Base-by-base conservation (phyloP, 37 sponge, comb jelly and placozoan genomes). In the Agelas oroides region DNA sequence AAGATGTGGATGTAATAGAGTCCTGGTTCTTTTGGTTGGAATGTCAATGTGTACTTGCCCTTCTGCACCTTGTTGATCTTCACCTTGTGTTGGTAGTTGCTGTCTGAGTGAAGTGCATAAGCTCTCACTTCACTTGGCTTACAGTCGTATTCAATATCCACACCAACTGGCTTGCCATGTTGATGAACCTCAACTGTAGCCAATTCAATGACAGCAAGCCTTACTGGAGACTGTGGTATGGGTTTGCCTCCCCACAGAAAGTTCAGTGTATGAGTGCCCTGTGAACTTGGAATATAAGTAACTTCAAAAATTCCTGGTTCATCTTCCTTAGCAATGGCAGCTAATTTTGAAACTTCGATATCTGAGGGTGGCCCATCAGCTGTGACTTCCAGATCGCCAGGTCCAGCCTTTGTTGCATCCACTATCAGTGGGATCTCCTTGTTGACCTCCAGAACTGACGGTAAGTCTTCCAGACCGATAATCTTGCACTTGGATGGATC, bases 1-100 rank as follows among this genome's bases (percentile, higher is more conserved):
- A 54, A 76, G 18, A 93, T 60, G 34, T 85, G 86, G 21, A 93
- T 40, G 32, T 53, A 60, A 72, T 92, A 88, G 53, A 84, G 84
- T 8, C 87, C 92, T 2, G 87, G 46, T 15, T 46, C 6, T 8
- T 46, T 66, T 0, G 88, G 82, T 5, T 27, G 23, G 36, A 82
- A 81, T 15, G 27, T 71, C 16, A 71, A 40, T 20, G 17, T 35
- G 40, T 37, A 71, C 14, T 39, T 34, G 40, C 72, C 72, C 1
- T 0, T 66, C n/a, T 34, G 30, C 5, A 37, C 41, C 70, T 88
- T 82, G 35, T 59, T 68, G 14, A 89, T 66, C 5, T 40, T 83
- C 35, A 89, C 77, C 53, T 82, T 89, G 21, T 28, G 28, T 32
- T 82, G 67, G 28, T 67, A 59, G 6, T 24, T 41, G 57, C 65